These are phyloP conservation scores for Apotomis capreana DNA, from an alignment of 2,888 invertebrate species.

Conservation along the genomic window DNA sequence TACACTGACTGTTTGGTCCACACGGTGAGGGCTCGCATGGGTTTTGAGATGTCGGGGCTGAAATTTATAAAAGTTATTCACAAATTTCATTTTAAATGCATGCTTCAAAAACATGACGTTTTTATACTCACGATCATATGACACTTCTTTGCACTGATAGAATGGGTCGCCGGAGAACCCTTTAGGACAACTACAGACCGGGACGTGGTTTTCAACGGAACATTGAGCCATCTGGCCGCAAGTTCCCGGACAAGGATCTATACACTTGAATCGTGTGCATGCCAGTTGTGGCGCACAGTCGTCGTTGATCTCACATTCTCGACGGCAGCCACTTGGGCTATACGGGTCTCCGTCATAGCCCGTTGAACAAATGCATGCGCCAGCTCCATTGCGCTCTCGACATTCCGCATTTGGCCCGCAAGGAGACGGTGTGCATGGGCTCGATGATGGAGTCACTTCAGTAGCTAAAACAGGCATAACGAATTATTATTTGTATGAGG, in stretches of 20 bases:
- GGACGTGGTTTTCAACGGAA: slow-evolving; percentile 90
- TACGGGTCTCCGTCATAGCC: slow-evolving; percentile 93
- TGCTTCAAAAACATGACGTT: no score
- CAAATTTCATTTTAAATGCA: no score
- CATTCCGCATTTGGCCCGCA: slow-evolving; percentile 94
- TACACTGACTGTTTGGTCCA: slow-evolving; percentile 93
- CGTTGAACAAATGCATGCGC: slow-evolving; percentile 91
- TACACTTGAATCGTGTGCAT: slow-evolving; percentile 92
- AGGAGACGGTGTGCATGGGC: slow-evolving; percentile 92
- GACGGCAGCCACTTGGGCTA: slow-evolving; percentile 86
- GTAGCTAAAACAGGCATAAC: slow-evolving; percentile 74
- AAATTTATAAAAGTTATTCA: slow-evolving; percentile 39
- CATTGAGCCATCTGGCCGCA: slow-evolving; percentile 93
- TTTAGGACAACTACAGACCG: slow-evolving; percentile 88
- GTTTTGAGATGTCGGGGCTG: slow-evolving; percentile 81
- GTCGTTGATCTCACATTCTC: slow-evolving; percentile 91
- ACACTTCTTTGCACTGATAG: slow-evolving; percentile 87
- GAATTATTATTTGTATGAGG: no score
- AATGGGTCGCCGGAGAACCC: slow-evolving; percentile 93
- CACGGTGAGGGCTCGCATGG: slow-evolving; percentile 94
- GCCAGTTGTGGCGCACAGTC: slow-evolving; percentile 89
- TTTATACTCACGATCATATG: slow-evolving; percentile 63
- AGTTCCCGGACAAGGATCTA: slow-evolving; percentile 92
- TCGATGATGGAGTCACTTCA: slow-evolving; percentile 85
- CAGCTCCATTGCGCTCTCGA: slow-evolving; percentile 91